These are phyloP conservation scores for Sinella curviseta DNA, from an alignment of 1,140 invertebrate genomes.

Conservation along the genomic window DNA sequence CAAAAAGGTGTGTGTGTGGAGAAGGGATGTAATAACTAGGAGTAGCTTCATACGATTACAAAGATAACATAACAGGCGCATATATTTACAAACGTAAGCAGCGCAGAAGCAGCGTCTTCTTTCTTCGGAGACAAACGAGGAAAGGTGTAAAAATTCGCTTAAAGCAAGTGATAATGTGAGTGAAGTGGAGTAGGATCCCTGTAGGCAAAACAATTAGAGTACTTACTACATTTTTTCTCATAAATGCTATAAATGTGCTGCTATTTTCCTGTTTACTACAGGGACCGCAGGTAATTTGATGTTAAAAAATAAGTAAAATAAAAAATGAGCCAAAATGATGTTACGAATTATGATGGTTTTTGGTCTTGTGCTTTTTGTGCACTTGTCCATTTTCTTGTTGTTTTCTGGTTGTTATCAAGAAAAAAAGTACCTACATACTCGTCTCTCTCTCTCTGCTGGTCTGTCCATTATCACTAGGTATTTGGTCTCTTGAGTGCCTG, in stretches of 20 bases:
- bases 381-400: constrained; percentile 27
- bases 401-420: constrained; percentile 1
- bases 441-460: background rate
- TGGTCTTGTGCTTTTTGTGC: no score
- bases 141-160: constrained; percentile 20
- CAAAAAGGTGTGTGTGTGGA: background rate
- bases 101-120: no score
- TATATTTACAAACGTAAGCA: no score
- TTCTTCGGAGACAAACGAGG: constrained; percentile 4
- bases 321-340: background rate
- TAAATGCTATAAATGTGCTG: background rate
- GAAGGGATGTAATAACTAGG: no score
- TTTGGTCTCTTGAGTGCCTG: constrained; percentile 20
- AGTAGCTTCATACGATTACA: no score
- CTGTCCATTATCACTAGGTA: background rate
- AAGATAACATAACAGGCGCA: no score
- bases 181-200: constrained; percentile 7
- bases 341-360: constrained; percentile 16
- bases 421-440: no score
- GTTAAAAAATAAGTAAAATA: background rate
- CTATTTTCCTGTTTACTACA: background rate
- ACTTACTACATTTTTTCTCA: background rate
- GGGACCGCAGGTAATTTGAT: background rate
- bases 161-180: constrained; percentile 18
- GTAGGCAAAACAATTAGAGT: constrained; percentile 21